These are phyloP conservation scores for Andrena hattorfiana DNA, from an alignment of 2,888 invertebrate genomes.

Conservation along the genomic window DNA sequence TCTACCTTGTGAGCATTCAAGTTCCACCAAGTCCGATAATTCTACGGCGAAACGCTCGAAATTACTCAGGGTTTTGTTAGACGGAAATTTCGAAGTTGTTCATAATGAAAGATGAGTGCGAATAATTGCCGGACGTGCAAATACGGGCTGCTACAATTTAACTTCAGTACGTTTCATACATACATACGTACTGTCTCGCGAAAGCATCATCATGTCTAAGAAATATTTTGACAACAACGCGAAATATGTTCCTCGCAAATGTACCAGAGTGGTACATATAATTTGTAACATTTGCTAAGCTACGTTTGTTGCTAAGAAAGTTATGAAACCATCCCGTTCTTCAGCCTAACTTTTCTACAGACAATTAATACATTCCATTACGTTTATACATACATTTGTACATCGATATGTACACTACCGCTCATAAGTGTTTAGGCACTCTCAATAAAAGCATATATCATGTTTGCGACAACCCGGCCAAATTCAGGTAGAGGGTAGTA, in stretches of 20 bases:
- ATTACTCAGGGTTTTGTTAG: constrained; percentile 7
- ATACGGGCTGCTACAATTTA: constrained; percentile 17
- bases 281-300: not conserved
- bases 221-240: constrained; percentile 22
- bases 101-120: constrained; percentile 9
- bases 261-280: not conserved
- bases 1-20: not conserved
- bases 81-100: constrained; percentile 25
- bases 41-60: not conserved
- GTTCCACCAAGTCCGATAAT: not conserved
- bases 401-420: too few relatives aligned
- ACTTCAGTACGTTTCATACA: not conserved
- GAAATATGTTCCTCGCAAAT: constrained; percentile 9
- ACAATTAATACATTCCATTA: too few relatives aligned
- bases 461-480: too few relatives aligned
- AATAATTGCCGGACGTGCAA: constrained; percentile 6
- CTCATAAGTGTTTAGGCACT: too few relatives aligned
- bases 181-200: constrained; percentile 1
- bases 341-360: too few relatives aligned
- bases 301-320: not conserved
- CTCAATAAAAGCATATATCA: too few relatives aligned
- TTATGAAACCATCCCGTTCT: too few relatives aligned
- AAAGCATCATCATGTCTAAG: constrained; percentile 25
- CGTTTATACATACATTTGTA: too few relatives aligned
- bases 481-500: too few relatives aligned